These are phyloP conservation scores for Erebia epiphron DNA, from an alignment of 2,888 invertebrate genomes.

Conservation along the genomic window DNA sequence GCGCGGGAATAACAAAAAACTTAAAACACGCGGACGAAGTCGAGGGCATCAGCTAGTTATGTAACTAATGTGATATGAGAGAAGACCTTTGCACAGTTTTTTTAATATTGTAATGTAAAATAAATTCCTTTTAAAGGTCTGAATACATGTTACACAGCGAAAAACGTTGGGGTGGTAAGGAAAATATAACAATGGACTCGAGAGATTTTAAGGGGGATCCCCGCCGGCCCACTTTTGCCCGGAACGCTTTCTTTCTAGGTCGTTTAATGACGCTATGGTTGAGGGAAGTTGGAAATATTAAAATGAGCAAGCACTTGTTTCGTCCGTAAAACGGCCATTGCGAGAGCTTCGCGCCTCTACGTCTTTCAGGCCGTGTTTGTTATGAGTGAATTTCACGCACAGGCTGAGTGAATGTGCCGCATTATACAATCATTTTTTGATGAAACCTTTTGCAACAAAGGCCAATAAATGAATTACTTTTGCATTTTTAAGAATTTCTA, in stretches of 20 bases:
- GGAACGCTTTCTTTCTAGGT: conserved; percentile 65
- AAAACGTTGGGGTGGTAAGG: conserved; percentile 53
- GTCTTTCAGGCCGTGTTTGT: conserved; percentile 46
- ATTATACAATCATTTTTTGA: neutral
- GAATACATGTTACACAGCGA: conserved; percentile 48
- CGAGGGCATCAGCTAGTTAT: too few relatives aligned
- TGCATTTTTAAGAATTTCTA: too few relatives aligned
- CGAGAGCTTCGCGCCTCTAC: conserved; percentile 69
- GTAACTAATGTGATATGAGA: neutral
- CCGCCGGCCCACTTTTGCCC: conserved; percentile 67
- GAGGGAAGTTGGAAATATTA: conserved; percentile 78
- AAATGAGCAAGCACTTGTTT: conserved; percentile 81
- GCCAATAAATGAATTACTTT: neutral
- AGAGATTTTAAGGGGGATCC: conserved; percentile 68
- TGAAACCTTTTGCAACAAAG: neutral
- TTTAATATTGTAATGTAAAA: conserved; percentile 24
- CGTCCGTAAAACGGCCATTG: conserved; percentile 71
- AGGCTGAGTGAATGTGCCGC: conserved; percentile 9
- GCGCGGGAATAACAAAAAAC: too few relatives aligned
- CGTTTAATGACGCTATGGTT: conserved; percentile 72
- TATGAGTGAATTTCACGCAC: conserved; percentile 13
- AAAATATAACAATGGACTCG: conserved; percentile 71
- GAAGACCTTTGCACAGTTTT: conserved; percentile 15
- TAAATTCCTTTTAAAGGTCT: conserved; percentile 43
- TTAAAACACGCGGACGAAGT: too few relatives aligned